Evolutionary conservation across 2,797 vertebrate genomes (phyloP), one percentile per base, ranked within the genome.

Genomic region (Enteromius trimaculatus): DNA sequence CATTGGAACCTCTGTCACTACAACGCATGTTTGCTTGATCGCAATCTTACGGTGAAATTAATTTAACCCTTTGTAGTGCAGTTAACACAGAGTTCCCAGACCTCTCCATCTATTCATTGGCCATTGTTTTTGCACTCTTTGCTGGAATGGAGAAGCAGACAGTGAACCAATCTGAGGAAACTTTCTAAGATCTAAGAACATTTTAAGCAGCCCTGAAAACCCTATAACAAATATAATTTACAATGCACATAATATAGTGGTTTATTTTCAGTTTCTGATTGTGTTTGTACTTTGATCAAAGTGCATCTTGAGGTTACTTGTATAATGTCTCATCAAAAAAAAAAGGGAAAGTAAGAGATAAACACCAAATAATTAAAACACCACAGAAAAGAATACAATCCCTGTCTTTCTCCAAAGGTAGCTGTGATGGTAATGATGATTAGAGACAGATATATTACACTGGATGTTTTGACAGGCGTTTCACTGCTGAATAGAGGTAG

Each of bases 281-380:
- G 34, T 47, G 58, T 60, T 69, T 76, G 39, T 77, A 60, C 60
- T 16, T 55, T 77, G 79, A 90, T 90, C 88, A 89, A 88, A 87
- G 87, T 60, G 82, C 81, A 79, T 86, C 71, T 85, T 84, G 66
- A 81, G 51, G 62, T 53, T 23, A 85, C 87, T 65, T 42, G 47
- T 69, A 88, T 82, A 87, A 85, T 71, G 80, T 72, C 51, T 87
- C 82, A 89, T 88, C 80, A 89, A 84, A 34, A 77, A 84, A 34
- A 77, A 58, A 6, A 0, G 34, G 5, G 17, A 34, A 83, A 34
- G 39, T 31, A 62, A 53, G 78, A 83, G 53, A 86, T 85, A 74
- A 87, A 86, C 85, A 79, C 72, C 68, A 82, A 84, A 87, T 87
- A 85, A 86, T 87, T 88, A 82, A 78, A 65, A 75, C 37, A 72